A percentile compares a stretch with the other conserved stretches of the same genome.
These are phyloP conservation scores for Salpingus planirostris DNA, from an alignment of 2,888 invertebrate species.

Conservation along the genomic window DNA sequence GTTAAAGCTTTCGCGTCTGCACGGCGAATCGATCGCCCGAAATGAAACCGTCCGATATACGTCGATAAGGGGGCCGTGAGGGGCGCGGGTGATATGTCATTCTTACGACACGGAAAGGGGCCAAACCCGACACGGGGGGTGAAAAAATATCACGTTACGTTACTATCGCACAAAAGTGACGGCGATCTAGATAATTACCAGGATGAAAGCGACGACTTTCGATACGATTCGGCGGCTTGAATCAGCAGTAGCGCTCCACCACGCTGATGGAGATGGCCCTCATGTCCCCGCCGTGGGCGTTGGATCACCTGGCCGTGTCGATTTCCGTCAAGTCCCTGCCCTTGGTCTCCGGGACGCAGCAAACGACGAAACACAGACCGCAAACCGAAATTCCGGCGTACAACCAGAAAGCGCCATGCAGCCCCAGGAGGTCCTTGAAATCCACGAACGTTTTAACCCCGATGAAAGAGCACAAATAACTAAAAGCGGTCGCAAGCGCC, in stretches of 20 bases:
- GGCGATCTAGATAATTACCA: no score
- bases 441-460: conserved; percentile 82
- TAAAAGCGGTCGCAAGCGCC: conserved; percentile 77
- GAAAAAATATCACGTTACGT: no score
- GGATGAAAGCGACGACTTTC: no score
- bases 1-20: no score
- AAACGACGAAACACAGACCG: conserved; percentile 75
- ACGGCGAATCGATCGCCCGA: no score
- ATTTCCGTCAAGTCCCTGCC: conserved; percentile 85
- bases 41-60: no score
- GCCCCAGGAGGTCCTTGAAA: conserved; percentile 64
- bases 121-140: no score
- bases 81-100: no score
- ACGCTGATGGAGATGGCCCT: conserved; percentile 28
- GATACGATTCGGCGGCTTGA: no score
- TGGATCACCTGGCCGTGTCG: conserved; percentile 49
- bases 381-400: conserved; percentile 76
- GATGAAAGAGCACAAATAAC: conserved; percentile 78
- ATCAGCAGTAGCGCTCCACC: conserved; percentile 32
- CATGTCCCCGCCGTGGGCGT: conserved; percentile 22
- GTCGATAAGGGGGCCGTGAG: no score
- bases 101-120: no score
- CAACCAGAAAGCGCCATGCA: conserved; percentile 82
- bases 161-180: no score
- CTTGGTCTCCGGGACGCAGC: conserved; percentile 85